Conservation (phyloP, 1,140 invertebrate genomes). For the Parasteatoda tepidariorum region DNA sequence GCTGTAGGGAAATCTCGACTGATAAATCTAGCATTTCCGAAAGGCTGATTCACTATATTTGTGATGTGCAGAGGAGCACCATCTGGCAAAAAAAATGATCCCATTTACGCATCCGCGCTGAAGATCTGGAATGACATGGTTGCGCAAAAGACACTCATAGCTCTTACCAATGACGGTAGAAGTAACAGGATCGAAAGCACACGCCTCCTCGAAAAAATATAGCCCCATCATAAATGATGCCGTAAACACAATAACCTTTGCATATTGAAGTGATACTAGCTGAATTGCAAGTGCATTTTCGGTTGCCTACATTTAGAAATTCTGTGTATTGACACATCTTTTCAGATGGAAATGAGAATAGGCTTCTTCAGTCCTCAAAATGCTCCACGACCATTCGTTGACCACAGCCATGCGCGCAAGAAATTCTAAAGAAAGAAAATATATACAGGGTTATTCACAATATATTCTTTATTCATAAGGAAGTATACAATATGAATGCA, state of each 20-base stretch:
- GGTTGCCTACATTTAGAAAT: background rate
- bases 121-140: conserved; percentile 21
- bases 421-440: background rate
- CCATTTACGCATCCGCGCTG: conserved; percentile 41
- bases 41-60: background rate
- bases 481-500: too few species aligned
- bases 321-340: conserved; percentile 8
- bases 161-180: conserved; percentile 30
- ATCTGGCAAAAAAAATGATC: conserved; percentile 6
- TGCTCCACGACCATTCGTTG: conserved; percentile 1
- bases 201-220: conserved; percentile 29
- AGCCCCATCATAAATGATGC: conserved; percentile 1
- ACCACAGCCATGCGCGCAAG: background rate
- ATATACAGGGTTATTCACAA: too few species aligned
- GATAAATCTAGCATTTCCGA: background rate
- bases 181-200: conserved; percentile 24
- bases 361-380: conserved; percentile 2
- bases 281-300: conserved; percentile 4
- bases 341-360: background rate
- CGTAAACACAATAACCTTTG: conserved; percentile 12
- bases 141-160: conserved; percentile 33
- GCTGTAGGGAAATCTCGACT: background rate
- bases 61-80: background rate
- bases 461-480: too few species aligned
- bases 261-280: background rate